These are phyloP conservation scores for Coptodon rendalli DNA, from an alignment of 2,113 vertebrate species.

Conservation along the genomic window DNA sequence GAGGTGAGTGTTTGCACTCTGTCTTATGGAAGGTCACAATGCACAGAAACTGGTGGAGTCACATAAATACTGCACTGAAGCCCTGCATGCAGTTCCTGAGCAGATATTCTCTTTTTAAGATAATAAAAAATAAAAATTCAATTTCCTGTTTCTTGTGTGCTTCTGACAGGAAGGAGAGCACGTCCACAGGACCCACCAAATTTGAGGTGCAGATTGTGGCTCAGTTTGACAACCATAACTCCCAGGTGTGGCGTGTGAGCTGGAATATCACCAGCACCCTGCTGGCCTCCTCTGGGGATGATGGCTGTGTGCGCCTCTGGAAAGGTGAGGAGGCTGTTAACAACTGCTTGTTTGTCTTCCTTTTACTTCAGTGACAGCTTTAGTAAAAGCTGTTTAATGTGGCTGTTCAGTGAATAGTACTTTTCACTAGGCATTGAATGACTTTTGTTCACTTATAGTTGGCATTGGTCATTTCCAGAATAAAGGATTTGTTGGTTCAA, in stretches of 20 bases:
- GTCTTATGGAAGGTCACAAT: not conserved
- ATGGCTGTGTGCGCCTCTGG: constrained; percentile 95
- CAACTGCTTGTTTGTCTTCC: not conserved
- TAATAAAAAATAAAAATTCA: not conserved
- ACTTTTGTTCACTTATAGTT: not conserved
- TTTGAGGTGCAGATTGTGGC: constrained; percentile 93
- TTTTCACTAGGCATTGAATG: not conserved
- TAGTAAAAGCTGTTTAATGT: not conserved
- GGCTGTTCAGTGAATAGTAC: not conserved
- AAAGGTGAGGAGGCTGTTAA: constrained; percentile 77
- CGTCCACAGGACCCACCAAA: constrained; percentile 85
- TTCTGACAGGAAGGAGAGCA: constrained; percentile 82
- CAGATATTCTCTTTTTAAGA: not conserved
- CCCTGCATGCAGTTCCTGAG: not conserved
- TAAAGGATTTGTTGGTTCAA: not conserved
- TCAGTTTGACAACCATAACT: constrained; percentile 97
- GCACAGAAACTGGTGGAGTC: not conserved
- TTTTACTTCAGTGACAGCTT: not conserved
- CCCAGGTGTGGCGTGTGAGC: constrained; percentile 95
- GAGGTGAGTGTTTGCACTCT: constrained; percentile 68
- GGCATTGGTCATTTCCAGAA: not conserved
- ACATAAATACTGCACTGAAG: not conserved
- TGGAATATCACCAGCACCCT: constrained; percentile 99
- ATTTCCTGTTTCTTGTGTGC: not conserved
- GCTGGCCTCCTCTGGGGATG: constrained; percentile 94